A percentile compares a stretch with the other conserved stretches of the same genome.
phyloP scores from a whole-genome alignment of 2,113 vertebrate species.

The Oryzias celebensis region DNA sequence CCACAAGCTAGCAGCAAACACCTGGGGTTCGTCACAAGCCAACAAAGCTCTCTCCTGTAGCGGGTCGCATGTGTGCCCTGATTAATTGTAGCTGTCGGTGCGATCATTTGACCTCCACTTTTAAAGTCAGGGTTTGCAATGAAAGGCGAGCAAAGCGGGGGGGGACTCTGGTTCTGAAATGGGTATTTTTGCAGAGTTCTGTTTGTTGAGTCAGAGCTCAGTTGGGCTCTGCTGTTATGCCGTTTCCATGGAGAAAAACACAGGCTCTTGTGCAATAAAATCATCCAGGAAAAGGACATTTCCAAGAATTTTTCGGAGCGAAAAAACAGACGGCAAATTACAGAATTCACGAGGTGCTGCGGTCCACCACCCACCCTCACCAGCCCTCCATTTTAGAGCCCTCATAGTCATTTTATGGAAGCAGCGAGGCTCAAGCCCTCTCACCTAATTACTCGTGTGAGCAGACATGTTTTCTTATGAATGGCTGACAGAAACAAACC shows the following conservation, averaged over 20 bases:
- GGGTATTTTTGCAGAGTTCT: conserved; percentile 79
- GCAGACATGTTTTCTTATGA: conserved; percentile 73
- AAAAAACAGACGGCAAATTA: conserved; percentile 73
- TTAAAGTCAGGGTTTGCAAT: conserved; percentile 48
- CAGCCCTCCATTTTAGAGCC: conserved; percentile 65
- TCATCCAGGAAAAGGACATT: conserved; percentile 77
- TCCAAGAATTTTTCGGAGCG: conserved; percentile 78
- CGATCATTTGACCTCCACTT: conserved; percentile 43
- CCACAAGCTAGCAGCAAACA: conserved; percentile 53
- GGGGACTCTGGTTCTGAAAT: conserved; percentile 68
- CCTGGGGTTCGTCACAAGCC: conserved; percentile 42
- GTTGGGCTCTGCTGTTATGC: conserved; percentile 85
- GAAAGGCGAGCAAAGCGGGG: conserved; percentile 36
- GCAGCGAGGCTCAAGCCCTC: conserved; percentile 58
- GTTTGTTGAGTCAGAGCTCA: conserved; percentile 88
- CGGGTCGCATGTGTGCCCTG: conserved; percentile 47
- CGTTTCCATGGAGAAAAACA: conserved; percentile 94
- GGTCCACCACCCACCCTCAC: conserved; percentile 60
- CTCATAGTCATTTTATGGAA: conserved; percentile 70
- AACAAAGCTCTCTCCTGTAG: conserved; percentile 19
- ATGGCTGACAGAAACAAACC: conserved; percentile 67
- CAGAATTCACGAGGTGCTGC: conserved; percentile 62
- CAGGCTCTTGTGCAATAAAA: conserved; percentile 78
- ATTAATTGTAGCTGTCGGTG: conserved; percentile 50
- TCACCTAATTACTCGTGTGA: conserved; percentile 73